Evolutionary conservation across 2,888 invertebrate genomes (phyloP).

Genomic region (Glyphotaelius pellucidus): DNA sequence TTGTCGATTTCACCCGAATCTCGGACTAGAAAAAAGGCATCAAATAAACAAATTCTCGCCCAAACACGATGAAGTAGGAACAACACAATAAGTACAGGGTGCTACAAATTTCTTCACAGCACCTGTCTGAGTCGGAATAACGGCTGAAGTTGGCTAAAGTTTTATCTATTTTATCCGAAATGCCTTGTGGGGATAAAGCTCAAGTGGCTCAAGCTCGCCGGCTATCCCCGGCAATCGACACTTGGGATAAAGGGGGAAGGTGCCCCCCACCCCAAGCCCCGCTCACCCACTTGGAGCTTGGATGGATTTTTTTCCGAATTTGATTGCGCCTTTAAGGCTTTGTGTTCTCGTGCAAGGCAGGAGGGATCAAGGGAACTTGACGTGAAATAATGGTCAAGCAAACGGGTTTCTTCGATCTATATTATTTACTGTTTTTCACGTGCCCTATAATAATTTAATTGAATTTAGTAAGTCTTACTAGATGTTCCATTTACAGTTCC

Average conservation of each 20-base stretch:
- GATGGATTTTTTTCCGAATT: conserved; percentile 41
- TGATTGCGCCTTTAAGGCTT: conserved; percentile 42
- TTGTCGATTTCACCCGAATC: not conserved
- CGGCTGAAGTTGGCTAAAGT: conserved; percentile 55
- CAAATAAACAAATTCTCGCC: conserved; percentile 50
- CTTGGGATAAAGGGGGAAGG: conserved; percentile 52
- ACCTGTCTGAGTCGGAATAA: conserved; percentile 58
- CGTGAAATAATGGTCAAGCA: not conserved
- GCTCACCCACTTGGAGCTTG: conserved; percentile 12
- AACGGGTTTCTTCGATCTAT: not conserved
- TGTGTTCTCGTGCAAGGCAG: not conserved
- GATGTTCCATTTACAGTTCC: no score
- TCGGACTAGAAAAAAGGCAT: not conserved
- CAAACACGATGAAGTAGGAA: conserved; percentile 19
- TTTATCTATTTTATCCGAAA: conserved; percentile 60
- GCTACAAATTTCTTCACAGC: conserved; percentile 42
- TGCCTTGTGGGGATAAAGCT: conserved; percentile 55
- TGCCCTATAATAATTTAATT: not conserved
- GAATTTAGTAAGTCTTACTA: not conserved
- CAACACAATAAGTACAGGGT: conserved; percentile 10
- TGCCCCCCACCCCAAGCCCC: conserved; percentile 7
- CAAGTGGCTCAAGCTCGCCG: conserved; percentile 54
- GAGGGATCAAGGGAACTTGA: not conserved
- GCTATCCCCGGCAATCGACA: conserved; percentile 58
- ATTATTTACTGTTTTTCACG: not conserved